Evolutionary conservation across 2,888 invertebrate genomes (phyloP), one percentile per base, ranked within the genome.

Genomic region (Eudasyphora cyanicolor): DNA sequence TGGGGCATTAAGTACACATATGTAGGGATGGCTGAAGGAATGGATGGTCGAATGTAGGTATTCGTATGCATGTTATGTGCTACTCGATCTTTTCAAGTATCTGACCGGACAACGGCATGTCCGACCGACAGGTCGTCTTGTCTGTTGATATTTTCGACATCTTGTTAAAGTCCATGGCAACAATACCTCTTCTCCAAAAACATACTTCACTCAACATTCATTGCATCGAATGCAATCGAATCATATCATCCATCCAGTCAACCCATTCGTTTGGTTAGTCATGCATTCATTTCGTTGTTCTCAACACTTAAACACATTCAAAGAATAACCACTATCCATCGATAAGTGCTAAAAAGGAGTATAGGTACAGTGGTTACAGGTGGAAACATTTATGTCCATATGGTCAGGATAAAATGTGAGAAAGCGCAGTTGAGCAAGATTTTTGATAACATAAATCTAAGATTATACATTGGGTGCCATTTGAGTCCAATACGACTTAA

Each of bases 91-190:
- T 12, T 45, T 45, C 3, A 14, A 45, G 45, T 45, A 45, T n/a
- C 45, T 45, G 45, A 45, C 45, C 45, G 45, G n/a, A 38, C 38
- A 12, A 38, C 38, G 2, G 38, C n/a, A n/a, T 12, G 27, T 32
- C 17, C 4, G 24, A 6, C 21, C 8, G 35, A 19, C 35, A 21
- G 67, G 38, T 67, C 67, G 67, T 19, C 60, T 14, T 73, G 73
- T 71, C 62, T 75, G 78, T 70, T 74, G 70, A 75, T 82, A 69
- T 78, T 60, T 74, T 82, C 73, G 70, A 75, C 75, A 64, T 75
- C 70, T 76, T 82, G 62, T 74, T 77, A 78, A 75, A 71, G 71
- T 54, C 70, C 51, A 76, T 35, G 67, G 42, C 38, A 6, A 64
- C 35, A 17, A 64, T 8, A 64, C 12, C 1, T n/a, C 45, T 3